Conservation (phyloP, 2,797 vertebrate genomes). For the Aldrovandia affinis region DNA sequence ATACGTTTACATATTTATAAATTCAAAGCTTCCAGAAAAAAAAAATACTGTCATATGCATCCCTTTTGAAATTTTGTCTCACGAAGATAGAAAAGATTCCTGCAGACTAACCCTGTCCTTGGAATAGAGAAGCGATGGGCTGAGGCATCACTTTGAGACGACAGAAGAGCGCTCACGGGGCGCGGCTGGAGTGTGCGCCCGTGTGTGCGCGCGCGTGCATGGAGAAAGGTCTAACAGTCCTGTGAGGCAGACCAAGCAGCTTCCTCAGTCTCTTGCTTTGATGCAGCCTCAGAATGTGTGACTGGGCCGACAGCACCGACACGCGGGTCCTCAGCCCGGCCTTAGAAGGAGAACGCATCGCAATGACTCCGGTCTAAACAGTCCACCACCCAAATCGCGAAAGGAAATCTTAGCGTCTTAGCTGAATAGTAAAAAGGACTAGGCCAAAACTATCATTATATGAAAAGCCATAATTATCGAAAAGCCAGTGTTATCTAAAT, state of each 20-base stretch:
- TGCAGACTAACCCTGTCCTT: not conserved
- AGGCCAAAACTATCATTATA: conserved; percentile 25
- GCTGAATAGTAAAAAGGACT: conserved; percentile 39
- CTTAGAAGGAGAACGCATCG: not conserved
- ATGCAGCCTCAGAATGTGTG: not conserved
- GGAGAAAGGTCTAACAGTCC: conserved; percentile 52
- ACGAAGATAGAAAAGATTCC: conserved; percentile 25
- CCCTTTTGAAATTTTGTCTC: conserved; percentile 54
- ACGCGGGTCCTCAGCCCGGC: not conserved
- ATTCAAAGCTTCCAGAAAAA: conserved; percentile 33
- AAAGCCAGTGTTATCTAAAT: conserved; percentile 54
- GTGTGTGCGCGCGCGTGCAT: conserved; percentile 24
- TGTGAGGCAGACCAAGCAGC: conserved; percentile 16
- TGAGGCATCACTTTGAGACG: conserved; percentile 38
- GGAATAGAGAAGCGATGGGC: conserved; percentile 28
- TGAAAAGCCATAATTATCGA: conserved; percentile 41
- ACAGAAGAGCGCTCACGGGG: conserved; percentile 34
- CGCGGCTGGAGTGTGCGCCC: conserved; percentile 36
- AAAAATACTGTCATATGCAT: conserved; percentile 51
- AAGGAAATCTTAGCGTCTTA: conserved; percentile 56
- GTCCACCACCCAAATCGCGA: conserved; percentile 51
- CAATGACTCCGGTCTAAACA: conserved; percentile 44
- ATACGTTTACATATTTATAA: conserved; percentile 39
- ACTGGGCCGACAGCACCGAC: not conserved
- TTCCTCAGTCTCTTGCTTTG: not conserved